phyloP scores from a whole-genome alignment of 2,113 vertebrate genomes.

The Stegastes partitus region DNA sequence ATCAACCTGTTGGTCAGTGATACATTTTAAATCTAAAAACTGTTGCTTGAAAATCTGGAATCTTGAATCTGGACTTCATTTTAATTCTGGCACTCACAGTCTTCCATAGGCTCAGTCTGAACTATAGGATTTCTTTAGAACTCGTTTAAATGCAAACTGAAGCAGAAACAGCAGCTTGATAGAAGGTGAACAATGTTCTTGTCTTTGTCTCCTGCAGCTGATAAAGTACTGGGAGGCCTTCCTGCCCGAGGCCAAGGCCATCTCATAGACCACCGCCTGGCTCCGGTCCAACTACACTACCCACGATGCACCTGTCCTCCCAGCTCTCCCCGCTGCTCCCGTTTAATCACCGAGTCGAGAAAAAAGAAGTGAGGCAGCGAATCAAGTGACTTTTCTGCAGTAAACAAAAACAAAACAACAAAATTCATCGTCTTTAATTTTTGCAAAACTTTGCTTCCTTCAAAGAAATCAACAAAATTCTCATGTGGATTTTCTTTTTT shows the following conservation, averaged over 20 bases:
- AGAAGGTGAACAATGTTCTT: background rate
- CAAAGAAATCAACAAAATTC: too few species aligned
- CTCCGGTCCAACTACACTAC: slow-evolving; percentile 70
- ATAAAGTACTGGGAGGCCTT: slow-evolving; percentile 99
- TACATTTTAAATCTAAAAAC: too few species aligned
- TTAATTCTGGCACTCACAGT: too few species aligned
- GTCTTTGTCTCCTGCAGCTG: slow-evolving; percentile 83
- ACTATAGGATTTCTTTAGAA: too few species aligned
- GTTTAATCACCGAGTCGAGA: slow-evolving; percentile 70
- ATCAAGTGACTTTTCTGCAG: slow-evolving; percentile 29
- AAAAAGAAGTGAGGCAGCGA: slow-evolving; percentile 61
- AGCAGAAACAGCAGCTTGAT: too few species aligned
- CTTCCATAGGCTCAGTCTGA: too few species aligned
- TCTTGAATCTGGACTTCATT: too few species aligned
- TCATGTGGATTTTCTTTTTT: too few species aligned
- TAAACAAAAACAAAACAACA: background rate
- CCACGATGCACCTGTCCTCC: slow-evolving; percentile 66
- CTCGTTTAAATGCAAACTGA: too few species aligned
- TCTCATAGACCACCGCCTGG: slow-evolving; percentile 86
- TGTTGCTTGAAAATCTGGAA: too few species aligned
- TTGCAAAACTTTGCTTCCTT: too few species aligned
- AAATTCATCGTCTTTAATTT: background rate
- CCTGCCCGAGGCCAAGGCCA: slow-evolving; percentile 99
- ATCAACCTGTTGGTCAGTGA: too few species aligned
- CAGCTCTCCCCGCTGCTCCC: slow-evolving; percentile 49